phyloP scores from a whole-genome alignment of 2,888 invertebrate genomes.

The Leucophora obtusa region DNA sequence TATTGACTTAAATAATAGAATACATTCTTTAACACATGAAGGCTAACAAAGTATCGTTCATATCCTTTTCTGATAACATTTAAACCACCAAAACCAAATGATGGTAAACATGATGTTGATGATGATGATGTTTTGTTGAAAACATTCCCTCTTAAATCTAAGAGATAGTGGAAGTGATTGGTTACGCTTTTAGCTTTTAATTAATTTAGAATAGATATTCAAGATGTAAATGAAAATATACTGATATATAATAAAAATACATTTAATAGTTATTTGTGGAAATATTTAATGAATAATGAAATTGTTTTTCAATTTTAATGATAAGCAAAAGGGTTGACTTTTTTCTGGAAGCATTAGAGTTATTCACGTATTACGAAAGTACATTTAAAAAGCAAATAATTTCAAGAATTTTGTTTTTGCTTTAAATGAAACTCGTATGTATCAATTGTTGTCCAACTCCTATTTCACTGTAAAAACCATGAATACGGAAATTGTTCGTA shows the following conservation, averaged over 20 bases:
- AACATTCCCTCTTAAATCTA: not conserved
- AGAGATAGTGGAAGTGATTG: conserved; percentile 5
- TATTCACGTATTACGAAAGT: too few species aligned
- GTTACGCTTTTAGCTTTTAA: conserved; percentile 37
- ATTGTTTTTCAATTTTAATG: conserved; percentile 13
- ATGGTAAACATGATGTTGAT: not conserved
- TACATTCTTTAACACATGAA: conserved; percentile 9
- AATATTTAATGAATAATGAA: conserved; percentile 26
- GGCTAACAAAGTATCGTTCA: not conserved
- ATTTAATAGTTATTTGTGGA: not conserved
- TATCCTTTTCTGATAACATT: conserved; percentile 7
- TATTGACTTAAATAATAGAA: not conserved
- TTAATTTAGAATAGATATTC: conserved; percentile 26
- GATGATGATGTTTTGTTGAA: not conserved
- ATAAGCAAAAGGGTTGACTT: not conserved
- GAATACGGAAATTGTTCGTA: too few species aligned
- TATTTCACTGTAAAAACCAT: too few species aligned
- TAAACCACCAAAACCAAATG: not conserved
- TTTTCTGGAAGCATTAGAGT: not conserved
- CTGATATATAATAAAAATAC: too few species aligned
- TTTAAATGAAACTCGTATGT: too few species aligned
- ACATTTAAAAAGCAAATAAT: too few species aligned
- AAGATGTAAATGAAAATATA: too few species aligned
- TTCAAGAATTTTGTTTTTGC: too few species aligned
- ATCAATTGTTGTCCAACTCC: too few species aligned